Evolutionary conservation across 2,113 vertebrate species (phyloP).

Genomic region (Ploceus nigricollis): DNA sequence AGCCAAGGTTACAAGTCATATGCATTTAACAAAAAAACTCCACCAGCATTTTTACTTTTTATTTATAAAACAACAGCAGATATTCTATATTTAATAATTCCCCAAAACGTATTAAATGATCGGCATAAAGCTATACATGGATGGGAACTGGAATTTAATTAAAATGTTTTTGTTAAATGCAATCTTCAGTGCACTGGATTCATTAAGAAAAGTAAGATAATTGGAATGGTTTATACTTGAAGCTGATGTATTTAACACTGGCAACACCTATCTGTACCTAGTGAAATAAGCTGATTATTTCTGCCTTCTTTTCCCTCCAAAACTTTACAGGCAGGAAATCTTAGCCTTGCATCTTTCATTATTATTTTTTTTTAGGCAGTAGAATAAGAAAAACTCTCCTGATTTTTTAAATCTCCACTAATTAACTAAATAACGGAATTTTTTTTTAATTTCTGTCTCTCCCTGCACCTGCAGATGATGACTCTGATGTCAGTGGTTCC

Average conservation of each 20-base stretch:
- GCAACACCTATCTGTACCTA: background rate
- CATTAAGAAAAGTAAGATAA: conserved; percentile 2
- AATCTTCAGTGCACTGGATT: background rate
- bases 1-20: background rate
- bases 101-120: background rate
- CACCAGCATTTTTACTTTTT: background rate
- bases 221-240: background rate
- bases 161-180: background rate
- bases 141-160: background rate
- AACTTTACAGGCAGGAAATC: background rate
- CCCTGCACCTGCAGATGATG: background rate
- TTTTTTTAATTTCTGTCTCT: background rate
- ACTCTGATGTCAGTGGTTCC: background rate
- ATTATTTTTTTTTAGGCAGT: background rate
- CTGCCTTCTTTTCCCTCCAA: background rate
- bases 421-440: background rate
- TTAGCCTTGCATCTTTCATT: background rate
- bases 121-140: background rate
- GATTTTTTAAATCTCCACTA: background rate
- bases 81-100: background rate
- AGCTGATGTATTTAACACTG: background rate
- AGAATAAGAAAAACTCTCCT: background rate
- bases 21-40: background rate
- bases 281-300: conserved; percentile 38
- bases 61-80: background rate